Base-by-base conservation (phyloP, 2,888 invertebrate genomes). In the Tetheella fluctuosa region DNA sequence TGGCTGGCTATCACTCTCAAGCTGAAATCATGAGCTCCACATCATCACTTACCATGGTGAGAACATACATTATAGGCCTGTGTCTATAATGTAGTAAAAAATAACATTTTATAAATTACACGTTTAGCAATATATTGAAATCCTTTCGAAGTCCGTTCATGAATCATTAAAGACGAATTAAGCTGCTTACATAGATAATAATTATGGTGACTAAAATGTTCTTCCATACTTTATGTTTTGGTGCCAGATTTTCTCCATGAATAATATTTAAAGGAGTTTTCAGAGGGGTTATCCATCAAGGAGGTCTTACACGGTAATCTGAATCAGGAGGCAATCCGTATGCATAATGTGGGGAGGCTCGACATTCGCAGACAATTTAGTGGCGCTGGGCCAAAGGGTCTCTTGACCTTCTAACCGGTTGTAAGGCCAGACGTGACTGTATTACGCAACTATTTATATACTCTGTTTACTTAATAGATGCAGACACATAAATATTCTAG, bases 341-440 rank as follows among this genome's bases (percentile, higher is more conserved):
- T 83, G 79, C 78, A 79, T 77, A 80, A 75, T 74, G 71, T 64
- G 77, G 70, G 71, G 52, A 57, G 66, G 64, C 61, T 70, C 63
- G 67, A 69, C 67, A 74, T 81, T 81, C 77, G 73, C 76, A 81
- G 80, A 83, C 81, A 77, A 84, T 86, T 83, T 84, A 84, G 79
- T 81, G 75, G 75, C 74, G 69, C 58, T 64, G 69, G 69, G 77
- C 64, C 69, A 74, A 75, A 77, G 72, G 76, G 71, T 77, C 78
- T 70, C 69, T 72, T 80, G 81, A 86, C 84, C 85, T 83, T 73
- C 70, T 75, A 73, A 77, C 79, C 73, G 75, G 69, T 53, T 60
- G 65, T 61, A 71, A 63, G 72, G 64, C 62, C 69, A 71, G 64
- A 84, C 86, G 86, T 88, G 86, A 84, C 79, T 65, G 63, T 63